Base-by-base conservation (phyloP, 2,797 vertebrate species). In the Acomys russatus region DNA sequence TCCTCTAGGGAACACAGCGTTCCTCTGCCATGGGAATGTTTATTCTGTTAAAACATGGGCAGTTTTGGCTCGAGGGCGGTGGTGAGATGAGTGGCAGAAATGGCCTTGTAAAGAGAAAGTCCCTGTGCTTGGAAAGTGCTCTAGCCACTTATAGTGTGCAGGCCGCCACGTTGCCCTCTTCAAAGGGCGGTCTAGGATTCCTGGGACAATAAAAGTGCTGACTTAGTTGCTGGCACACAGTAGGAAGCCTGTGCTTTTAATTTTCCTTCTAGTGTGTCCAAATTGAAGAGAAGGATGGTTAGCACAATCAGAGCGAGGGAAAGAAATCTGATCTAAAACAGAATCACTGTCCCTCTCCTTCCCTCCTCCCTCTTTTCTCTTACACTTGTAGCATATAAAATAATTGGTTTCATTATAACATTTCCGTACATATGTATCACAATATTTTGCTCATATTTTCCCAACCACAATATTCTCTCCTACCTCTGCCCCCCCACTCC, bases 301-400 rank as follows among this genome's bases (percentile, higher is more conserved):
- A 94, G 92, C 97, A 84, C 86, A 94, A 96, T 92, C 97, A 97
- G 97, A 97, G 96, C 96, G 98, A 98, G 97, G 92, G 97, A 95
- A 98, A 98, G 97, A 97, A 92, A 87, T 0, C 0, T 95, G 9
- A 6, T 94, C 97, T 96, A 97, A 98, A 97, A 96, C 96, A 97
- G 96, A 95, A 98, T 11, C 85, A 35, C 10, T 49, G 49, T 61
- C 71, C 61, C 70, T 38, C 1, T n/a, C 30, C 64, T 54, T 20
- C 7, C 30, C 8, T 44, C n/a, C 87, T 30, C 35, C 35, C 17
- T 49, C n/a, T 18, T 44, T 56, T 54, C 33, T 88, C 28, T 74
- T 76, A 88, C 5, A 30, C 59, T 88, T 74, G 74, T 61, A 63
- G 71, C 30, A 64, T n/a, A 22, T 49, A 49, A 88, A 88, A 76